These are phyloP conservation scores for Musca domestica DNA, from an alignment of 1,140 invertebrate genomes.

Conservation along the genomic window DNA sequence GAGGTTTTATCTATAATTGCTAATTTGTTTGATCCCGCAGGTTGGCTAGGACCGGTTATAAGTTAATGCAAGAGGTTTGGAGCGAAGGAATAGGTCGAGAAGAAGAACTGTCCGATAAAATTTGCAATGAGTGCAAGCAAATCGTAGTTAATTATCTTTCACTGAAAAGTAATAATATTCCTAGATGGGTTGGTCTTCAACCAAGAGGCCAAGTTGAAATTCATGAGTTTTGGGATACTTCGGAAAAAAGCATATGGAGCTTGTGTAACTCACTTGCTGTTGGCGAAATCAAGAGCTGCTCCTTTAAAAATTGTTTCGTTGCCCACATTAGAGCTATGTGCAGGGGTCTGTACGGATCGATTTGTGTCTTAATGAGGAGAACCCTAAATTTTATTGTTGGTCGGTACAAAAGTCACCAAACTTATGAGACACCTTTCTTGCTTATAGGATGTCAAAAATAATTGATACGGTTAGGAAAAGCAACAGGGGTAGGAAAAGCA, in stretches of 20 bases:
- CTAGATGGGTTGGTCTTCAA: constrained; percentile 1
- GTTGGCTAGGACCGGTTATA: background rate
- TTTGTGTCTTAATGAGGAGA: too few relatives aligned
- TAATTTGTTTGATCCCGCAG: background rate
- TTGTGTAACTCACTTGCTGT: background rate
- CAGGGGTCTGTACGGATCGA: background rate
- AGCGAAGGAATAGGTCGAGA: background rate
- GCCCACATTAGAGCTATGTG: background rate
- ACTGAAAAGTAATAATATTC: background rate
- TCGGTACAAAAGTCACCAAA: too few relatives aligned
- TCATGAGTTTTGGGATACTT: background rate
- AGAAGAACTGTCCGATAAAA: background rate
- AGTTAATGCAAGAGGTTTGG: constrained; percentile 5
- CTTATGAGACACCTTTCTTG: too few relatives aligned
- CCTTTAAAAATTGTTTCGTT: background rate
- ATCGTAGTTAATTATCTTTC: background rate
- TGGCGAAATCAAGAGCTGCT: background rate
- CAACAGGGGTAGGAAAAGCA: too few relatives aligned
- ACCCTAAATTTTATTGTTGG: too few relatives aligned
- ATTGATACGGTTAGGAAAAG: too few relatives aligned
- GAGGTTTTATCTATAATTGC: too few relatives aligned
- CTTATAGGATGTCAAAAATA: too few relatives aligned
- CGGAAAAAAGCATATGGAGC: background rate
- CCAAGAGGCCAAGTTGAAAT: background rate
- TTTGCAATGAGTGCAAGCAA: too few relatives aligned